Base-by-base conservation (phyloP, 2,888 invertebrate species). In the Amiota communis region DNA sequence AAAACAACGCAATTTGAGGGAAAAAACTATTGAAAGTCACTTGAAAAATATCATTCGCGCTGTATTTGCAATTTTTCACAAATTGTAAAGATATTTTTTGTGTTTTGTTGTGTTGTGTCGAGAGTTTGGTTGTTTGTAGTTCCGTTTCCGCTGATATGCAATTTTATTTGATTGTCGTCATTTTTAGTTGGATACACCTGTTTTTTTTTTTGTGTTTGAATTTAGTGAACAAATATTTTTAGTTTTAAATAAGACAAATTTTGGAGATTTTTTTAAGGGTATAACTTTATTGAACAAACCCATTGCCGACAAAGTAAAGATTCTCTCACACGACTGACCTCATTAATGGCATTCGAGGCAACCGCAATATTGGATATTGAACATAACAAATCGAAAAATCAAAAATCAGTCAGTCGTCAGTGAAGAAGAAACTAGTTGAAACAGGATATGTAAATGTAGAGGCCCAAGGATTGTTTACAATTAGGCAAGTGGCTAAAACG, bases 111-210 rank as follows among this genome's bases (percentile, higher is more conserved):
- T 59, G 65, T 71, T 64, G 59, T 59, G 70, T 71, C 75, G 76
- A 76, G 36, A 74, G 75, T 76, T 70, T 71, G 80, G 61, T 68
- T 11, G 47, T 79, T 69, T 57, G 70, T 23, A 74, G 70, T 72
- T 76, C 76, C 77, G 75, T 82, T 80, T 74, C 80, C 80, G 80
- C 79, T 82, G 80, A 86, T 86, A 86, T 86, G 87, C 86, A 87
- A 87, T 87, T 87, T 86, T 81, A 81, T 81, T 84, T 86, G 86
- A 86, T 84, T 87, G 84, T 77, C 77, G 79, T 80, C 79, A 82
- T 80, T 82, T 79, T 81, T 78, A 75, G 81, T 77, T 78, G 80
- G 76, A 79, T 82, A 81, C 79, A 83, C 72, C 23, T 23, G 70
- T 65, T 67, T 61, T 68, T 48, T 20, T 47, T 1, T 3, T 63